phyloP scores from a whole-genome alignment of 2,888 invertebrate species.

The Cheilosia urbana region DNA sequence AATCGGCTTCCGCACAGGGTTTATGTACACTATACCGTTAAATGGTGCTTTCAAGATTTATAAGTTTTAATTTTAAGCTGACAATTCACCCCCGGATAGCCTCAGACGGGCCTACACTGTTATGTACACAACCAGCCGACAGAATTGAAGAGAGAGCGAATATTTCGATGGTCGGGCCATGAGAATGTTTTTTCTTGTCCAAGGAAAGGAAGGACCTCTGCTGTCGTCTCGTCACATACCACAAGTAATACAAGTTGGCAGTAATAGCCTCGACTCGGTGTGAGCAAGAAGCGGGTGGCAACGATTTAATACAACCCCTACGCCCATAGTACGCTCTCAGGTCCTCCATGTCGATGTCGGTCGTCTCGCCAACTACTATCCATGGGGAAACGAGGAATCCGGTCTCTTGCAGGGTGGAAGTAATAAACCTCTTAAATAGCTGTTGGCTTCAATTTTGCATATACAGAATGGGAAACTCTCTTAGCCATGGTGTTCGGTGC shows the following conservation, averaged over 20 bases:
- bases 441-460: slow-evolving; percentile 73
- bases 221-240: slow-evolving; percentile 62
- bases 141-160: slow-evolving; percentile 2
- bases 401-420: slow-evolving; percentile 58
- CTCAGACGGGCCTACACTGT: slow-evolving; percentile 27
- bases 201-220: slow-evolving; percentile 2
- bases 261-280: slow-evolving; percentile 57
- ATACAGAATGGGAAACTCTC: slow-evolving; percentile 51
- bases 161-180: not conserved
- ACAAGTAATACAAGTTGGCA: slow-evolving; percentile 74
- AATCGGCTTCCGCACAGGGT: slow-evolving; percentile 56
- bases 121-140: slow-evolving; percentile 1
- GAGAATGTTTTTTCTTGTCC: slow-evolving; percentile 2
- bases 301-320: slow-evolving; percentile 60
- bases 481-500: slow-evolving; percentile 30
- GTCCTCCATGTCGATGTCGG: slow-evolving; percentile 16
- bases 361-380: not conserved
- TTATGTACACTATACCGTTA: slow-evolving; percentile 69
- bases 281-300: slow-evolving; percentile 3
- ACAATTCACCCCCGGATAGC: slow-evolving; percentile 21
- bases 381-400: not conserved
- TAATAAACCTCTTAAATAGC: slow-evolving; percentile 72
- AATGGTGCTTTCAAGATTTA: slow-evolving; percentile 72
- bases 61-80: slow-evolving; percentile 68
- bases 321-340: slow-evolving; percentile 56